These are phyloP conservation scores for Physella acuta DNA, from an alignment of 1,140 invertebrate genomes.

Conservation along the genomic window DNA sequence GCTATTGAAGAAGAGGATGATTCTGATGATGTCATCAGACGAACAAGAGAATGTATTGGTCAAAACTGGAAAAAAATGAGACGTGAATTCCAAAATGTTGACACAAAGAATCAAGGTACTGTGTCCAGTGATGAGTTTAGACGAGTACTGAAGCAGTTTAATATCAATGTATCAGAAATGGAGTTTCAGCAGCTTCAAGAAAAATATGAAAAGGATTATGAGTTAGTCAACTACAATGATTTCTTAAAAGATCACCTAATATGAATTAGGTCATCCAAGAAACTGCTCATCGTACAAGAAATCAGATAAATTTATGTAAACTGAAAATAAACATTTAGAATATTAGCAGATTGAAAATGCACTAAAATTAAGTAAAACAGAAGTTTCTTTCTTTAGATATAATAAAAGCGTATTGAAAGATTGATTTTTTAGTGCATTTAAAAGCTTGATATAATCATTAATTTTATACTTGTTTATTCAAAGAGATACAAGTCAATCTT, in stretches of 20 bases:
- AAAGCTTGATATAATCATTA: too few relatives aligned
- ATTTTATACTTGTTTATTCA: too few relatives aligned
- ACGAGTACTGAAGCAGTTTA: slow-evolving; percentile 46
- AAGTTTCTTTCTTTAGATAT: too few relatives aligned
- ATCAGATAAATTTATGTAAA: too few relatives aligned
- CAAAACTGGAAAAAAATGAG: slow-evolving; percentile 57
- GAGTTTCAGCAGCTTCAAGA: slow-evolving; percentile 53
- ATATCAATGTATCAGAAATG: slow-evolving; percentile 51
- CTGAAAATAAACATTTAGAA: too few relatives aligned
- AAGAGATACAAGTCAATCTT: too few relatives aligned
- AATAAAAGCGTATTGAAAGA: too few relatives aligned
- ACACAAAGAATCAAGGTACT: slow-evolving; percentile 35
- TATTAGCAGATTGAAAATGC: too few relatives aligned
- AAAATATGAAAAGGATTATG: slow-evolving; percentile 51
- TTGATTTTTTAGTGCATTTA: too few relatives aligned
- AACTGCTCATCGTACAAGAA: too few relatives aligned
- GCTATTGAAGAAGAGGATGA: slow-evolving; percentile 31
- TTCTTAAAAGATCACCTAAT: slow-evolving; percentile 53
- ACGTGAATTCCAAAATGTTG: slow-evolving; percentile 40
- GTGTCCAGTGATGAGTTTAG: slow-evolving; percentile 47
- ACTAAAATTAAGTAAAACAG: too few relatives aligned
- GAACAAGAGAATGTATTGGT: slow-evolving; percentile 44
- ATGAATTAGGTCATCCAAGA: too few relatives aligned
- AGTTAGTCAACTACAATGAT: slow-evolving; percentile 53
- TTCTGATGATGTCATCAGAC: slow-evolving; percentile 42